Evolutionary conservation across 1,140 invertebrate species (phyloP).

Genomic region (Lepidurus apus): DNA sequence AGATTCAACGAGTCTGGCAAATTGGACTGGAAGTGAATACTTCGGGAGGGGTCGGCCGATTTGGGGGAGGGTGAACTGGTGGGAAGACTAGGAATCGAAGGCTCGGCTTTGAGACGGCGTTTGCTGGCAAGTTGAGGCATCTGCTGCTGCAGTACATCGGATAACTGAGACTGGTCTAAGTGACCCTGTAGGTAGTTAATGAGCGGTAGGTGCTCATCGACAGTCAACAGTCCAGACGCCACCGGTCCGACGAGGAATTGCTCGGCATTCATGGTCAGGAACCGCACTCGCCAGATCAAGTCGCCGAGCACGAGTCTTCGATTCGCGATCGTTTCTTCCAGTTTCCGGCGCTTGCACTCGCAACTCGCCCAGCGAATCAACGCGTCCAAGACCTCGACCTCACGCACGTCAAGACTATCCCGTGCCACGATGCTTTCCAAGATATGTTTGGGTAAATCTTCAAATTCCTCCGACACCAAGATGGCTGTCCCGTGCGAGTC

Average conservation of each 20-base stretch:
- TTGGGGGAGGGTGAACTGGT: neutral
- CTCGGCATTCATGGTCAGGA: constrained; percentile 56
- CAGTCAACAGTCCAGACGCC: constrained; percentile 44
- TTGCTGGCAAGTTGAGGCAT: neutral
- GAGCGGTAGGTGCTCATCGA: constrained; percentile 43
- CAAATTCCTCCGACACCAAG: constrained; percentile 57
- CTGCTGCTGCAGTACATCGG: neutral
- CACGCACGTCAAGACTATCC: constrained; percentile 53
- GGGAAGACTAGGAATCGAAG: neutral
- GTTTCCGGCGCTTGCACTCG: constrained; percentile 57
- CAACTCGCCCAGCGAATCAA: constrained; percentile 61
- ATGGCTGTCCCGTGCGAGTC: constrained; percentile 57
- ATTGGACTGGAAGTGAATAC: neutral
- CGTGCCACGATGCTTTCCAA: constrained; percentile 56
- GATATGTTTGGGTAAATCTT: constrained; percentile 57
- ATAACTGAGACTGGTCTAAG: neutral
- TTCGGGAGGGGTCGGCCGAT: neutral
- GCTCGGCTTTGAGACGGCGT: neutral
- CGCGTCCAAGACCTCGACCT: constrained; percentile 54
- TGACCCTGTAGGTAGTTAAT: constrained; percentile 37
- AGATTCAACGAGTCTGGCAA: neutral
- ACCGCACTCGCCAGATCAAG: constrained; percentile 59
- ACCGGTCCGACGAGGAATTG: constrained; percentile 53
- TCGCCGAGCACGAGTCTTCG: constrained; percentile 56
- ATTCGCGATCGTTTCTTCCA: constrained; percentile 56